Evolutionary conservation across 2,797 vertebrate species (phyloP).

Genomic region (Platalea minor): DNA sequence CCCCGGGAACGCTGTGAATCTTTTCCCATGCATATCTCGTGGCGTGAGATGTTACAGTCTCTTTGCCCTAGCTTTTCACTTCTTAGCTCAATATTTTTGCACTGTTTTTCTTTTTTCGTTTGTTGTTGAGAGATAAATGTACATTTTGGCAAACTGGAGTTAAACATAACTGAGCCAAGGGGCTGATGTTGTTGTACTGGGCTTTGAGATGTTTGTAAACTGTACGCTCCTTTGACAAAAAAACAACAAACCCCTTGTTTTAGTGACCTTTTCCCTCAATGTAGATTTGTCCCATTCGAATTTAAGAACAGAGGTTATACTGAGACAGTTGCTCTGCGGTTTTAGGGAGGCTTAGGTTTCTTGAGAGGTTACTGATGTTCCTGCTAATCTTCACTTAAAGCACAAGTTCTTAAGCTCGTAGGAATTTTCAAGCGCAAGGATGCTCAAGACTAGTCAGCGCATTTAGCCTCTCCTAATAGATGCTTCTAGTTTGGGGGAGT

Average conservation of each 20-base stretch:
- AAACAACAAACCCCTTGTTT: not conserved
- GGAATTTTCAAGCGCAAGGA: not conserved
- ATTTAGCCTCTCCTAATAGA: not conserved
- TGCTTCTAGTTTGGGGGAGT: not conserved
- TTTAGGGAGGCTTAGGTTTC: not conserved
- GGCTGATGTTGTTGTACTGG: not conserved
- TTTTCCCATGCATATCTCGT: rapidly evolving
- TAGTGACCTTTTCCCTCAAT: not conserved
- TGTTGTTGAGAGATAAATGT: not conserved
- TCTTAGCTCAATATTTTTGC: not conserved
- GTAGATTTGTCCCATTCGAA: not conserved
- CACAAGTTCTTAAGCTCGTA: not conserved
- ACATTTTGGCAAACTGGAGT: rapidly evolving
- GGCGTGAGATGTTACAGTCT: rapidly evolving
- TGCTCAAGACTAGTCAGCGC: not conserved
- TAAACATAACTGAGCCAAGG: not conserved
- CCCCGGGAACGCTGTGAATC: not conserved
- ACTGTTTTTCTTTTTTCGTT: not conserved
- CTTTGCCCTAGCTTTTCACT: not conserved
- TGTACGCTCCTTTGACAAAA: not conserved
- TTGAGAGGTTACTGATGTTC: not conserved
- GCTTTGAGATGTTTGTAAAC: not conserved
- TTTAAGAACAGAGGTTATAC: not conserved
- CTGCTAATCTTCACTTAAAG: not conserved
- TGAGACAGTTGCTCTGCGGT: not conserved